These are phyloP conservation scores for Candidula unifasciata DNA, from an alignment of 2,888 invertebrate species.

Conservation along the genomic window DNA sequence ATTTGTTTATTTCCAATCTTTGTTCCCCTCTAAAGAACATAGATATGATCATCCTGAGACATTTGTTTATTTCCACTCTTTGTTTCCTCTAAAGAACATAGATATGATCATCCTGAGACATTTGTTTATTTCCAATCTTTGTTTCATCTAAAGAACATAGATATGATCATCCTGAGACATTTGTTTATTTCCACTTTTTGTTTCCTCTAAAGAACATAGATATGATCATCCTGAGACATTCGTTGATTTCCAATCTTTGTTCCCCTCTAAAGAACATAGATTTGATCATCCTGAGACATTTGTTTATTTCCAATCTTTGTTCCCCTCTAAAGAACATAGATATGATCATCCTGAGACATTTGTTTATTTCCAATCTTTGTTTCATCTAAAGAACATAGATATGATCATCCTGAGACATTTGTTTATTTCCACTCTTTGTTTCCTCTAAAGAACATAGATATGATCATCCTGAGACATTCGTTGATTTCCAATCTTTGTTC, in stretches of 20 bases:
- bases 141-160: neutral
- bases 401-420: constrained; percentile 18
- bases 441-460: neutral
- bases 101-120: constrained; percentile 22
- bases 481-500: neutral
- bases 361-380: neutral
- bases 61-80: neutral
- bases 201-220: neutral
- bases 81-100: neutral
- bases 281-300: constrained; percentile 12
- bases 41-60: constrained; percentile 16
- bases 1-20: neutral
- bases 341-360: constrained; percentile 17
- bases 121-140: neutral
- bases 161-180: constrained; percentile 21
- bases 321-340: neutral
- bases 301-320: neutral
- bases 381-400: neutral
- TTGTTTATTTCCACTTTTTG: neutral
- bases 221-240: constrained; percentile 17
- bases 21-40: neutral
- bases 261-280: neutral
- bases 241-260: neutral
- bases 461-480: constrained; percentile 6
- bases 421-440: neutral